Evolutionary conservation across 1,140 invertebrate species (phyloP), one percentile per base, ranked within the genome.

Genomic region (Nylanderia fulva): DNA sequence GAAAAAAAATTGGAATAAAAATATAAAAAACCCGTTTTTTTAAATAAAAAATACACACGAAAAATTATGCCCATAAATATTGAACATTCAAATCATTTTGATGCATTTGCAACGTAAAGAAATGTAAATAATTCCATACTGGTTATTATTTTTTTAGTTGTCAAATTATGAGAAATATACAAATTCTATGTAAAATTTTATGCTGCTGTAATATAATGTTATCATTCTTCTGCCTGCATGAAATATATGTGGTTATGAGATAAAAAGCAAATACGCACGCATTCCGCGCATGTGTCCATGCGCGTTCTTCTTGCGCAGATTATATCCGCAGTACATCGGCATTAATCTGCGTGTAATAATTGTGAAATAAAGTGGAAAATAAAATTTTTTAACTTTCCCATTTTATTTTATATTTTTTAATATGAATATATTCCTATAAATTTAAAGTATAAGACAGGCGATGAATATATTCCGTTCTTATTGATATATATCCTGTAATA

Each of bases 331-430:
- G 7, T 88, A 75, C 42, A 39, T 45, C 36, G 13, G 15, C 21
- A 72, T 82, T 76, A 82, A 88, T 83, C 74, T 58, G 0, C 58
- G 1, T 63, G 15, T 60, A 21, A 6, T 87, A 58, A 63, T 88
- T 56, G 39, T 0, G 7, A 2, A 39, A 21, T 33, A 6, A 42
- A 42, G 42, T 13, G 1, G 45, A 18, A 21, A 2, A 54, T 5
- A 27, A 60, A 15, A 68, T 54, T 9, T 6, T 64, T n/a, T 15
- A 7, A 36, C 7, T 68, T 45, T 42, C 36, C 0, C 13, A 42
- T 21, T 69, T 58, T 52, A 61, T 29, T 42, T 15, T 5, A 61
- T 48, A 61, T 60, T 24, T 24, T 7, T 1, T 56, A 27, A 48
- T 39, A 39, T n/a, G 4, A 36, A 56, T 11, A 24, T 72, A n/a